Evolutionary conservation across 2,797 vertebrate species (phyloP).

Genomic region (Falco cherrug): DNA sequence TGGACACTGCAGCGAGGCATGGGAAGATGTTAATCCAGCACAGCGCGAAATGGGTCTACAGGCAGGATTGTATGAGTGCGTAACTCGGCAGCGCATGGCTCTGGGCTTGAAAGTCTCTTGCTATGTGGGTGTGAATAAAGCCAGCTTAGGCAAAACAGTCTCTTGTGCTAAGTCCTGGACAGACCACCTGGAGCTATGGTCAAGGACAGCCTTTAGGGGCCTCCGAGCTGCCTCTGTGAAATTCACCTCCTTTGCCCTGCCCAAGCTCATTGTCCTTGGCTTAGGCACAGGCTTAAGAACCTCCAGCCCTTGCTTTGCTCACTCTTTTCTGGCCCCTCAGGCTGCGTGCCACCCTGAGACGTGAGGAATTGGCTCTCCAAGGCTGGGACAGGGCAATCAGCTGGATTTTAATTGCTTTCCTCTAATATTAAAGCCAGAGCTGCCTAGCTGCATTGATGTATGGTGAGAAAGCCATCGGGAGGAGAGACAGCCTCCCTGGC

Average conservation of each 20-base stretch:
- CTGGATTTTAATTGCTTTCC: not conserved
- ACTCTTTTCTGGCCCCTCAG: not conserved
- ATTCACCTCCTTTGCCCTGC: not conserved
- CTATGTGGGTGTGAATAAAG: slow-evolving; percentile 1
- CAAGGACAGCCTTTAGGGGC: not conserved
- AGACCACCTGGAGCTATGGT: not conserved
- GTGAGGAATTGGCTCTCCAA: not conserved
- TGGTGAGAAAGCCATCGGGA: not conserved
- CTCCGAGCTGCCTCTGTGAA: not conserved
- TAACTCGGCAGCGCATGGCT: rapidly evolving
- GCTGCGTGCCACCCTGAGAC: not conserved
- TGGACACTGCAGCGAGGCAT: rapidly evolving
- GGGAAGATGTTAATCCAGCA: not conserved
- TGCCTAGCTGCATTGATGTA: not conserved
- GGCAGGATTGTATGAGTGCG: not conserved
- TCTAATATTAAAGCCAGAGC: not conserved
- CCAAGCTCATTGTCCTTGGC: not conserved
- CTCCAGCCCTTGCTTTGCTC: not conserved
- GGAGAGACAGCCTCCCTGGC: not conserved
- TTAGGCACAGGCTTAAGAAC: not conserved
- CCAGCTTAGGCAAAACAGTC: slow-evolving; percentile 23
- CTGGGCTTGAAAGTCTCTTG: not conserved
- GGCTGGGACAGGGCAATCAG: not conserved
- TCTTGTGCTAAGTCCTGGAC: not conserved
- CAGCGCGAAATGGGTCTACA: not conserved